Conservation (phyloP, 2,797 vertebrate genomes). For the Erithacus rubecula region DNA sequence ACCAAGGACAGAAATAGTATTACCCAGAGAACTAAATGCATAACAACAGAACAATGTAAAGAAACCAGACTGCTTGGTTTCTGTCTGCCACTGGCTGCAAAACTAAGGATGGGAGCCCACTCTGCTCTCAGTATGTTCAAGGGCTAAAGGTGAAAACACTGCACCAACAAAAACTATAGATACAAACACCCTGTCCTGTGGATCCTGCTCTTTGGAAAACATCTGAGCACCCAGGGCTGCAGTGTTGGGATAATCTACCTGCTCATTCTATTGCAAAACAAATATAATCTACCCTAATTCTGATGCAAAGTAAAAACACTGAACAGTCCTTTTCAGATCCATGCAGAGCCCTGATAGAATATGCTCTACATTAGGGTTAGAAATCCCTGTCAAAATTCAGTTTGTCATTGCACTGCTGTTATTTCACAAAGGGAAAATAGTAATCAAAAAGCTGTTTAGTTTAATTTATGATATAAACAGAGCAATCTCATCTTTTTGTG, state of each 20-base stretch:
- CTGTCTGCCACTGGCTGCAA: neutral
- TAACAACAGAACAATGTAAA: neutral
- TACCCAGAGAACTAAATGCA: neutral
- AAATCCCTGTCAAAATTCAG: neutral
- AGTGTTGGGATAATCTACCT: neutral
- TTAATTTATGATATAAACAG: neutral
- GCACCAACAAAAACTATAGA: neutral
- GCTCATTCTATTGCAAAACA: neutral
- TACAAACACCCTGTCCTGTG: neutral
- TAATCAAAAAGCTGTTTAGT: neutral
- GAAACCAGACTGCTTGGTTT: neutral
- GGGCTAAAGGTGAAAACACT: neutral
- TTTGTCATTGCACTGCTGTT: neutral
- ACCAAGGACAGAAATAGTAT: neutral
- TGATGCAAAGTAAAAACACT: neutral
- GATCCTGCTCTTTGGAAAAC: neutral
- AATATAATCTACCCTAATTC: neutral
- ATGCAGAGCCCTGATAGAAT: neutral
- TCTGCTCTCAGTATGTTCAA: neutral
- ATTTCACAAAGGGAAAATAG: neutral
- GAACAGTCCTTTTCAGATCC: neutral
- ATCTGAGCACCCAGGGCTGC: neutral
- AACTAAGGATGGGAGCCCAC: neutral
- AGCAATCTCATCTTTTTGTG: neutral
- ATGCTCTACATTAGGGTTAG: neutral